Conservation (phyloP, 1,140 invertebrate species). For the Rhizoglyphus robini region DNA sequence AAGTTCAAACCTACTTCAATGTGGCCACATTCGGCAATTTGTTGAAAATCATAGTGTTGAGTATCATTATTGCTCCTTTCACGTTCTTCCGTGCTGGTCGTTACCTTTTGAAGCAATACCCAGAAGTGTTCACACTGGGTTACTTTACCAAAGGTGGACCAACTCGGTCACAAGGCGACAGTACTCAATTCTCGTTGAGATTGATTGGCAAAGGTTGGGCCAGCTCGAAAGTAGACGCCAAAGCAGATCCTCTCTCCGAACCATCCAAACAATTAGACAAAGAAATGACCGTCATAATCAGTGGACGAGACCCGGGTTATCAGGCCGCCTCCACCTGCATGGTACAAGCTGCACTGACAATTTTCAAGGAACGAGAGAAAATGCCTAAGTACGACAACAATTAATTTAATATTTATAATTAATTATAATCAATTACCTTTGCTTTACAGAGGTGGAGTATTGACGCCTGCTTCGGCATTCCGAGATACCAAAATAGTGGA, state of each 20-base stretch:
- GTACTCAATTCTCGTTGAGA: conserved; percentile 47
- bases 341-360: conserved; percentile 52
- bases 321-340: conserved; percentile 58
- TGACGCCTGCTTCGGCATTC: conserved; percentile 46
- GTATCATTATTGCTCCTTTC: conserved; percentile 48
- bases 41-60: conserved; percentile 41
- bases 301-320: conserved; percentile 55
- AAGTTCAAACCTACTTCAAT: conserved; percentile 35
- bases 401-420: background rate
- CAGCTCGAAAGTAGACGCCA: conserved; percentile 48
- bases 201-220: conserved; percentile 63
- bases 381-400: conserved; percentile 51
- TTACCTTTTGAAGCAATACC: conserved; percentile 52
- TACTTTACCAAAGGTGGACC: conserved; percentile 51
- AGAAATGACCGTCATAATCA: conserved; percentile 45
- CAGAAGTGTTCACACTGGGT: conserved; percentile 56
- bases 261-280: conserved; percentile 49
- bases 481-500: conserved; percentile 48
- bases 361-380: conserved; percentile 58
- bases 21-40: conserved; percentile 31
- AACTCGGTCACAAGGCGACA: conserved; percentile 45
- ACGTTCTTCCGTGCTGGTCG: conserved; percentile 48
- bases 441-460: conserved; percentile 43
- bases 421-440: conserved; percentile 30
- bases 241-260: conserved; percentile 39